Base-by-base conservation (phyloP, 2,113 vertebrate genomes). In the Andinoacara biseriatus region DNA sequence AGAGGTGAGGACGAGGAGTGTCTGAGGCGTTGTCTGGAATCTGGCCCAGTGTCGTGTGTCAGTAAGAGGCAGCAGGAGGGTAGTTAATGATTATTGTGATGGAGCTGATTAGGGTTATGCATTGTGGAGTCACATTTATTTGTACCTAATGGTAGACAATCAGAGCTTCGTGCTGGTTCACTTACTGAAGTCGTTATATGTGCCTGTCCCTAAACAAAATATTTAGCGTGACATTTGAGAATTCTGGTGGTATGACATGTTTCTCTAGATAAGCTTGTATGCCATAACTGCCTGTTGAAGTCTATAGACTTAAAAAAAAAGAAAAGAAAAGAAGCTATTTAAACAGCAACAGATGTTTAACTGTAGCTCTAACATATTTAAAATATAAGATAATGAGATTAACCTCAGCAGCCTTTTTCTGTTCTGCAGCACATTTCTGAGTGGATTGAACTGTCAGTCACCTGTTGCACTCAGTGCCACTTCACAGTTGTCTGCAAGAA, bases 81-180 rank as follows among this genome's bases (percentile, higher is more conserved):
- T 84, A 79, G 92, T 90, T 94, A 95, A 96, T 94, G 88, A 94
- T 93, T 94, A 93, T 94, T 95, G 93, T 90, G 89, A 91, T 93
- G 91, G 87, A 82, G 69, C 89, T 94, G 93, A 95, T 96, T 93
- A 93, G 86, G 82, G 81, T 60, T 92, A 83, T 93, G 86, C 90
- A 87, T 86, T 74, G 72, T 61, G 62, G 58, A 92, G 85, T 90
- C 87, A 90, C 82, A 93, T 91, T 78, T 87, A 93, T 88, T 84
- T 54, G 31, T 49, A 82, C 52, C 86, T 84, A 38, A 82, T 80
- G 90, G 84, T 76, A 83, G 80, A 90, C 58, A 90, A 87, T 90
- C 84, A 76, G 75, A 74, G 87, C 33, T 62, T 58, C 58, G 49
- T 76, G 89, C 78, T 35, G 52, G 86, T 81, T 82, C 74, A 84